Evolutionary conservation across 2,888 invertebrate genomes (phyloP), one percentile per base, ranked within the genome.

Genomic region (Drosophila ochracea): DNA sequence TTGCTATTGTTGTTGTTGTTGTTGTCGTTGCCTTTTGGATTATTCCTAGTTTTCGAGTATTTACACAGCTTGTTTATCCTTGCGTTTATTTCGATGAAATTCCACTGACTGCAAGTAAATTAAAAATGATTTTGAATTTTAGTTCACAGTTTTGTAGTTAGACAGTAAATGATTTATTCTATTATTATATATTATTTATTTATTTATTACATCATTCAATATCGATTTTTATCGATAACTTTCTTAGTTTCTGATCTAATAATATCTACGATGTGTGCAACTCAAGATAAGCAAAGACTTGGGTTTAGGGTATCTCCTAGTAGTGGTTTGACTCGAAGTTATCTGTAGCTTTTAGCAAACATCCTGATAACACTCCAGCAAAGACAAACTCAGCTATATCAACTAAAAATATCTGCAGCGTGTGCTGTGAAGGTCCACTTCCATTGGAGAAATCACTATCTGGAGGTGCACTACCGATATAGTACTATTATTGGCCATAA

Each of bases 61-160:
- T 77, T 71, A 39, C 72, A 60, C 75, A 21, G 67, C 33, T 53
- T 55, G 37, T 16, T 74, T 86, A 69, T 77, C 84, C 78, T 77
- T 70, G 74, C 59, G 76, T 64, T 69, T 58, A 54, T 75, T 82
- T 73, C 53, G 55, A 33, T 49, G 54, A 43, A 41, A 25, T 9
- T 63, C 31, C 47, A 58, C 43, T 49, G 68, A 53, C 89, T 84
- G 83, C 50, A 89, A 71, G 25, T 41, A 52, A 59, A 59, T 25
- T 31, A 63, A 54, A 58, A 6, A 2, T 41, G 31, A 41, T 30
- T 41, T 0, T 4, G 49, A 58, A 30, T 47, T 43, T 59, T 16
- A 16, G 39, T 19, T 55, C 11, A 21, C 0, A 5, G 30, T 21
- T 41, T n/a, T 10, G 30, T 41, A 30, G 21, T 19, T 41, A 11